Conservation (phyloP, 2,113 vertebrate genomes). For the Lophochroa leadbeateri region DNA sequence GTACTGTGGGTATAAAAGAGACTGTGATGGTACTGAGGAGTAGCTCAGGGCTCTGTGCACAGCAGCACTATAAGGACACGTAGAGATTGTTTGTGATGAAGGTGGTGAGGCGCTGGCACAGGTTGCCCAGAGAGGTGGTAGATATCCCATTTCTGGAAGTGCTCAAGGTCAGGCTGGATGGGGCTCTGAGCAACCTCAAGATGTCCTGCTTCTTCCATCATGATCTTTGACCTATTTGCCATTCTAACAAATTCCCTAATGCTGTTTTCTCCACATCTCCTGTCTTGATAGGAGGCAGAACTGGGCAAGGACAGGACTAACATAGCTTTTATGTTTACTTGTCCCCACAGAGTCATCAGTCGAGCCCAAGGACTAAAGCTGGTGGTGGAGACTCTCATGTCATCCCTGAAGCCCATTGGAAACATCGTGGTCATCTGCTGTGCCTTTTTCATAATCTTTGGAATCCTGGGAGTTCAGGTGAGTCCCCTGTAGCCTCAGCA, state of each 20-base stretch:
- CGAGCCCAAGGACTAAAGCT: constrained; percentile 96
- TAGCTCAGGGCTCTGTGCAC: background rate
- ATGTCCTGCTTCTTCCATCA: background rate
- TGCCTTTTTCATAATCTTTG: constrained; percentile 99
- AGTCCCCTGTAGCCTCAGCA: constrained; percentile 19
- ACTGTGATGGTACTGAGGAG: background rate
- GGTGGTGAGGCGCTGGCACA: background rate
- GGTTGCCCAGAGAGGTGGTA: background rate
- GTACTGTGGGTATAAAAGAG: background rate
- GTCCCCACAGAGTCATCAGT: constrained; percentile 89
- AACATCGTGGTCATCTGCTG: constrained; percentile 99
- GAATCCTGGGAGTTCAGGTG: constrained; percentile 98
- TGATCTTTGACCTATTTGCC: background rate
- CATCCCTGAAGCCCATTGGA: constrained; percentile 96
- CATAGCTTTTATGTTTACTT: background rate
- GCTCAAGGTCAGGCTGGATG: background rate
- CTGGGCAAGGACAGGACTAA: background rate
- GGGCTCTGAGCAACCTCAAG: background rate
- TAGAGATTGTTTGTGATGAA: background rate
- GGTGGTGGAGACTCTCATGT: constrained; percentile 98
- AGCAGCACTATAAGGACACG: background rate
- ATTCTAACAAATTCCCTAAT: background rate
- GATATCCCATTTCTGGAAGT: background rate
- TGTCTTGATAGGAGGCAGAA: background rate
- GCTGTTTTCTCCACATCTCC: background rate